Conservation (phyloP, 2,888 invertebrate species). For the Cremastobaeus sp. region DNA sequence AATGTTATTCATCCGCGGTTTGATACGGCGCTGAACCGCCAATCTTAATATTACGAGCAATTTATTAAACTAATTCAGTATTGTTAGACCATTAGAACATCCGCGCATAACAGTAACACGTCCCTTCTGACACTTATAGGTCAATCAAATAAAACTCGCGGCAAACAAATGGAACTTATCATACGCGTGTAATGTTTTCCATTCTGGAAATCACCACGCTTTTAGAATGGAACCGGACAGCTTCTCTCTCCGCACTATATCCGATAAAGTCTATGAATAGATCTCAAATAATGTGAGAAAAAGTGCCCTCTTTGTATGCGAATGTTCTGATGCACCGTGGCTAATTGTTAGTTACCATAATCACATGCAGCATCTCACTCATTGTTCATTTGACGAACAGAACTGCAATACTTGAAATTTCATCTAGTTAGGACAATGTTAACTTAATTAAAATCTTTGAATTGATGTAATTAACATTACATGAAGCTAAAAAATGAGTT, state of each 20-base stretch:
- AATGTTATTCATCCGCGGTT: constrained; percentile 11
- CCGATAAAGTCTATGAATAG: no score
- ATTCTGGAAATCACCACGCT: no score
- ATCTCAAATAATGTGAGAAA: no score
- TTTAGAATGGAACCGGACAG: no score
- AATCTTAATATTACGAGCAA: constrained; percentile 23
- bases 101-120: background rate
- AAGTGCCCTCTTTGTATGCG: no score
- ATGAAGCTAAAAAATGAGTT: no score
- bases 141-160: constrained; percentile 5
- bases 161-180: no score
- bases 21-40: constrained; percentile 17
- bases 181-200: no score
- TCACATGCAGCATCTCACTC: constrained; percentile 5
- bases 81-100: constrained; percentile 19
- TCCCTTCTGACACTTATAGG: constrained; percentile 17
- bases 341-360: constrained; percentile 7
- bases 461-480: no score
- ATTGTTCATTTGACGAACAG: constrained; percentile 12
- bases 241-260: no score
- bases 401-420: background rate
- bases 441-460: constrained; percentile 29
- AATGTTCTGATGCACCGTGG: no score
- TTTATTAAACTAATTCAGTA: constrained; percentile 22
- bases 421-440: constrained; percentile 15